Evolutionary conservation across 2,113 vertebrate genomes (phyloP).

Genomic region (Anser brachyrhynchus): DNA sequence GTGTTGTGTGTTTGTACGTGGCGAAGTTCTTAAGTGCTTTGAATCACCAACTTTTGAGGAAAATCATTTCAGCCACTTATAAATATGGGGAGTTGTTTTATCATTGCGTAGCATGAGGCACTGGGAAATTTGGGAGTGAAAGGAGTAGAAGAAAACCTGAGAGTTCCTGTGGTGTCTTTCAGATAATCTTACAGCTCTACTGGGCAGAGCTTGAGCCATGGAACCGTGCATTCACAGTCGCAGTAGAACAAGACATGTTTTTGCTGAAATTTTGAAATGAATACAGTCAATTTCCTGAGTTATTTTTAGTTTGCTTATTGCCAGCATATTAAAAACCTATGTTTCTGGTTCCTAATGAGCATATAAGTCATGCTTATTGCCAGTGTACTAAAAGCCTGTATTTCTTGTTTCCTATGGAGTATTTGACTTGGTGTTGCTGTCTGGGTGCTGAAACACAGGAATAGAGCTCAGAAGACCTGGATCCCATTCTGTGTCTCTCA

Average conservation of each 20-base stretch:
- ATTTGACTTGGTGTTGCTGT: neutral
- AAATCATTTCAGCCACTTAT: accelerated
- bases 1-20: accelerated
- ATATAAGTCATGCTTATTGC: neutral
- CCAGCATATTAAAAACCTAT: neutral
- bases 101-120: accelerated
- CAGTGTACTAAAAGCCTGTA: neutral
- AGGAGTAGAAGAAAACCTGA: neutral
- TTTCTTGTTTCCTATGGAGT: neutral
- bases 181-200: neutral
- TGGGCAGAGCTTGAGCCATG: neutral
- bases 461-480: neutral
- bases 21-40: accelerated
- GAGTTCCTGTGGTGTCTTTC: accelerated
- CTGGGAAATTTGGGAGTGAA: neutral
- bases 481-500: accelerated
- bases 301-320: neutral
- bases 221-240: neutral
- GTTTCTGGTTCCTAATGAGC: neutral
- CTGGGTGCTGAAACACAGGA: neutral
- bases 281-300: neutral
- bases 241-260: accelerated
- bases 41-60: neutral
- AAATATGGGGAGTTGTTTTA: neutral
- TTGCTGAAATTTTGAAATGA: neutral